A percentile compares a stretch with the other conserved stretches of the same genome.
phyloP scores from a whole-genome alignment of 2,888 invertebrate genomes.

The Bombylius discolor region DNA sequence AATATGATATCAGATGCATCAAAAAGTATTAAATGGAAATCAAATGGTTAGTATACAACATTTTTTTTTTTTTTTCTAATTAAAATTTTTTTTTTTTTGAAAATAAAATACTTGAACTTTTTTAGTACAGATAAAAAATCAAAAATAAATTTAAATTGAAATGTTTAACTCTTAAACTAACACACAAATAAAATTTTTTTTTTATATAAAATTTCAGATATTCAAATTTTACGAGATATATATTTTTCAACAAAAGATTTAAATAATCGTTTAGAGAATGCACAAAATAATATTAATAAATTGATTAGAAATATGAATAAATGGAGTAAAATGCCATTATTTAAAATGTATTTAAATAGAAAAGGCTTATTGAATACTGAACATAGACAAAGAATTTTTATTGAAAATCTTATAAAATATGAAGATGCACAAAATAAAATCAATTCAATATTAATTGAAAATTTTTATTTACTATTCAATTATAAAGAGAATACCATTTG shows the following conservation, averaged over 20 bases:
- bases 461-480: constrained; percentile 28
- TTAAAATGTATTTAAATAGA: constrained; percentile 48
- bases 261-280: constrained; percentile 21
- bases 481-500: constrained; percentile 3
- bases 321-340: constrained; percentile 65
- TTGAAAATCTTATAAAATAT: constrained; percentile 24
- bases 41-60: constrained; percentile 48
- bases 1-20: constrained; percentile 53
- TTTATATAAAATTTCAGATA: constrained; percentile 18
- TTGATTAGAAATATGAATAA: constrained; percentile 45
- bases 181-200: background rate
- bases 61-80: background rate
- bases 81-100: background rate
- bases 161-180: no score
- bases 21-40: constrained; percentile 62
- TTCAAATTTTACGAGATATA: constrained; percentile 20
- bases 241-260: constrained; percentile 22
- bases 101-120: no score
- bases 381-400: constrained; percentile 26
- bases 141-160: no score
- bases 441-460: constrained; percentile 26
- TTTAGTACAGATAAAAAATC: no score
- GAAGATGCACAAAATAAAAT: constrained; percentile 26
- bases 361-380: constrained; percentile 27
- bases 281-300: constrained; percentile 49